These are phyloP conservation scores for Microtus oregoni DNA, from an alignment of 2,113 vertebrate species.

Conservation along the genomic window DNA sequence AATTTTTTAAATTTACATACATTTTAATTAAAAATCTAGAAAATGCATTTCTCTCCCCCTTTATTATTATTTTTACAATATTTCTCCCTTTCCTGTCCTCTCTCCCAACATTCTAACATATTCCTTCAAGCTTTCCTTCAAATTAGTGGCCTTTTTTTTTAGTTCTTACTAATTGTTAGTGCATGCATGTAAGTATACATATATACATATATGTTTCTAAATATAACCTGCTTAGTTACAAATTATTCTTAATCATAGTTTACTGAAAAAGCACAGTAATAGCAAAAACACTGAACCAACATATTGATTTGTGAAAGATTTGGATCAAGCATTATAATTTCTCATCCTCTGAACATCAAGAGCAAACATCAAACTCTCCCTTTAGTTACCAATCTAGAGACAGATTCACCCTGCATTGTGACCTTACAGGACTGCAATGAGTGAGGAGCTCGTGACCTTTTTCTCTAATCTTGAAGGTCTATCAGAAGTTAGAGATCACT, in stretches of 20 bases:
- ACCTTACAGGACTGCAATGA: background rate
- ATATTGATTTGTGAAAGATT: background rate
- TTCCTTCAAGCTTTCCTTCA: background rate
- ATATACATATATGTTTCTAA: background rate
- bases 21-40: background rate
- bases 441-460: background rate
- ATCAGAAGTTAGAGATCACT: background rate
- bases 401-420: background rate
- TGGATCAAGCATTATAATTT: background rate
- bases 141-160: background rate
- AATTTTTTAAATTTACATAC: background rate
- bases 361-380: background rate
- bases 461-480: background rate
- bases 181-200: background rate
- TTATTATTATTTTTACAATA: background rate
- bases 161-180: background rate
- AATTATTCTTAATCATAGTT: background rate
- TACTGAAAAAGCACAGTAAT: background rate
- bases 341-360: background rate
- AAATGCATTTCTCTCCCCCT: background rate
- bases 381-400: background rate
- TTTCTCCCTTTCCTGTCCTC: background rate
- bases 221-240: background rate
- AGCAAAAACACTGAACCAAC: background rate
- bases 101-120: background rate